A percentile compares a stretch with the other conserved stretches of the same genome.
Evolutionary conservation across 2,797 vertebrate genomes (phyloP).

Genomic region (Telmatherina bonti): DNA sequence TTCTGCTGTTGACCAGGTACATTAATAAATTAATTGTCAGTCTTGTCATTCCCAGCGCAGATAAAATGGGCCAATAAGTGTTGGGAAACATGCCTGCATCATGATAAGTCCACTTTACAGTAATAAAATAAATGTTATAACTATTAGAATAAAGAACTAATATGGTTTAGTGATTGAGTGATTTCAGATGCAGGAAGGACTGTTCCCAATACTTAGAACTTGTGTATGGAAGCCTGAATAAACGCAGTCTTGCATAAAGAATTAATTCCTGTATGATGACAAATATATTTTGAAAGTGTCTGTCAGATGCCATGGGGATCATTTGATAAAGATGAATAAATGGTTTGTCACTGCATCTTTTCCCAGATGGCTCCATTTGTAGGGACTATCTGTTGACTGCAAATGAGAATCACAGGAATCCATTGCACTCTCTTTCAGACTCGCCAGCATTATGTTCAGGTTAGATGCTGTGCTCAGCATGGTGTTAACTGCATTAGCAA

Average conservation of each 20-base stretch:
- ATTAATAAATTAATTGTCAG: neutral
- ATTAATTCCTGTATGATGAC: conserved; percentile 12
- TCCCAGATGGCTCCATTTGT: conserved; percentile 34
- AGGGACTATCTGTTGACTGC: conserved; percentile 2
- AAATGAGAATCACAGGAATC: conserved; percentile 27
- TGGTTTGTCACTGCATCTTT: neutral
- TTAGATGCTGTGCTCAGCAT: conserved; percentile 61
- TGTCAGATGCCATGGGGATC: conserved; percentile 16
- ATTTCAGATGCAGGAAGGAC: neutral
- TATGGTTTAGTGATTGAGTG: neutral
- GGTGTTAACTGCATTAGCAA: conserved; percentile 47
- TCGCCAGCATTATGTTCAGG: conserved; percentile 1
- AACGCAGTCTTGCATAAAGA: neutral
- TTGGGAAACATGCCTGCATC: neutral
- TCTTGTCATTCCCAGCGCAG: neutral
- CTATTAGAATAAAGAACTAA: neutral
- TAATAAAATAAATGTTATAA: too few relatives aligned
- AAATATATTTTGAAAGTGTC: conserved; percentile 6
- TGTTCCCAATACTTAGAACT: neutral
- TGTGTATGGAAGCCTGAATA: neutral
- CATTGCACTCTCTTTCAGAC: conserved; percentile 16
- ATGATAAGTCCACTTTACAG: neutral
- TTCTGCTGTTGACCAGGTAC: neutral
- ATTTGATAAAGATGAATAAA: conserved; percentile 3
- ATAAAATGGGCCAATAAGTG: neutral